Conservation (phyloP, 2,113 vertebrate species). For the Cyanocitta stelleri region DNA sequence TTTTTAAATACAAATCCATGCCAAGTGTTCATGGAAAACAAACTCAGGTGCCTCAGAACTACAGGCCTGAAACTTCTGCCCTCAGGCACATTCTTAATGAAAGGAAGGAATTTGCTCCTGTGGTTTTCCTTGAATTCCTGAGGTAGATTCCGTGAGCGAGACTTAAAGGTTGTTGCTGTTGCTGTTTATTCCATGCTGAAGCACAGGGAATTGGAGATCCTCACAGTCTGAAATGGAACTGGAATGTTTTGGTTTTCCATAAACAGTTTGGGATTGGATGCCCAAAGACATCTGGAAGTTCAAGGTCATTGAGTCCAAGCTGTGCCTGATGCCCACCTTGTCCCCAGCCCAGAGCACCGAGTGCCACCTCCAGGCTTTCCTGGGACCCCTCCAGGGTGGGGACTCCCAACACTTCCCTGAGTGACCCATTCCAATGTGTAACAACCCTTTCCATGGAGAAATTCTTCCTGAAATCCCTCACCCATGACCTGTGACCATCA, state of each 20-base stretch:
- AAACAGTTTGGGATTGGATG: not conserved
- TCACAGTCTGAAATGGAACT: not conserved
- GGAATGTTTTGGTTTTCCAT: not conserved
- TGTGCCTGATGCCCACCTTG: fast-evolving
- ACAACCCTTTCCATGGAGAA: not conserved
- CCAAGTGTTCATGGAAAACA: not conserved
- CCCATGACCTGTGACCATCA: not conserved
- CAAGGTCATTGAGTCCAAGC: fast-evolving
- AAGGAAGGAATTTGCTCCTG: not conserved
- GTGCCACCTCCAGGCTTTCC: not conserved
- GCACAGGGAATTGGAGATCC: not conserved
- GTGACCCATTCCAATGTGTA: not conserved
- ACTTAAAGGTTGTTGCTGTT: not conserved
- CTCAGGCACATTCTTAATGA: not conserved
- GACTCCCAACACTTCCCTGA: not conserved
- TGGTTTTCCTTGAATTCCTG: not conserved
- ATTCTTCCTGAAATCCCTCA: not conserved
- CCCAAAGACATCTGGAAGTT: not conserved
- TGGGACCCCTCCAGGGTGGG: not conserved
- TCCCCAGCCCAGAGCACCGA: not conserved
- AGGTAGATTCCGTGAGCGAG: not conserved
- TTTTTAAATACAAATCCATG: fast-evolving
- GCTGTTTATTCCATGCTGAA: not conserved
- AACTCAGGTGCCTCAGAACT: not conserved
- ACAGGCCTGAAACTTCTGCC: not conserved